Conservation (phyloP, 1,140 invertebrate genomes). For the Holcopasites calliopsidis region DNA sequence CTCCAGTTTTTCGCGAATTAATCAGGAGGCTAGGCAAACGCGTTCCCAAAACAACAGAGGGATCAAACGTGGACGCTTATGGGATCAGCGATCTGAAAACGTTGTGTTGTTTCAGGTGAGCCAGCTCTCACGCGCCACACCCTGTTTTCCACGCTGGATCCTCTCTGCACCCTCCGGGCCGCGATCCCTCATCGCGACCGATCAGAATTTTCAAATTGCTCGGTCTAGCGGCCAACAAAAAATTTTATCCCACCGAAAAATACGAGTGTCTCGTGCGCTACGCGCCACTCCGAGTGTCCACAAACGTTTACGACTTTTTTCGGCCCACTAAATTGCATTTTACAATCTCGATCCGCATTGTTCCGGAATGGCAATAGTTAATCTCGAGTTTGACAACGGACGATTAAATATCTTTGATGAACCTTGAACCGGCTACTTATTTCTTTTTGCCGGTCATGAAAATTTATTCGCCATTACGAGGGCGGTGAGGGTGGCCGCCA, state of each 20-base stretch:
- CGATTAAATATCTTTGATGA: neutral
- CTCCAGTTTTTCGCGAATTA: slow-evolving; percentile 60
- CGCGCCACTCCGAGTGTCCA: neutral
- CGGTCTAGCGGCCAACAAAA: slow-evolving; percentile 59
- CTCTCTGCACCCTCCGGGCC: slow-evolving; percentile 36
- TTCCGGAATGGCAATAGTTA: neutral
- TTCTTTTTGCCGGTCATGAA: slow-evolving; percentile 27
- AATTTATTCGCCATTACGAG: slow-evolving; percentile 41
- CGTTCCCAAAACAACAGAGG: slow-evolving; percentile 72
- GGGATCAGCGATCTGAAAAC: slow-evolving; percentile 78
- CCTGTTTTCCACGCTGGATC: slow-evolving; percentile 66
- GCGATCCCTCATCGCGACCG: slow-evolving; percentile 48
- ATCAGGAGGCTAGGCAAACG: slow-evolving; percentile 50
- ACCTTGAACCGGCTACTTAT: neutral
- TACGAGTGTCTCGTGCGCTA: neutral
- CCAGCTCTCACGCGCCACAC: slow-evolving; percentile 74
- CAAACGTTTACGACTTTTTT: slow-evolving; percentile 1
- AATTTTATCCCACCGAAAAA: slow-evolving; percentile 35
- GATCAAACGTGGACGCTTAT: slow-evolving; percentile 77
- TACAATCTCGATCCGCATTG: neutral
- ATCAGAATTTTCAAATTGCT: slow-evolving; percentile 63
- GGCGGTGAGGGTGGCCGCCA: neutral
- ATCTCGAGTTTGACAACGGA: neutral
- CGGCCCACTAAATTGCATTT: neutral
- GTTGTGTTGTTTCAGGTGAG: slow-evolving; percentile 79